These are phyloP conservation scores for Stenichneumon culpator DNA, from an alignment of 2,888 invertebrate genomes.

Conservation along the genomic window DNA sequence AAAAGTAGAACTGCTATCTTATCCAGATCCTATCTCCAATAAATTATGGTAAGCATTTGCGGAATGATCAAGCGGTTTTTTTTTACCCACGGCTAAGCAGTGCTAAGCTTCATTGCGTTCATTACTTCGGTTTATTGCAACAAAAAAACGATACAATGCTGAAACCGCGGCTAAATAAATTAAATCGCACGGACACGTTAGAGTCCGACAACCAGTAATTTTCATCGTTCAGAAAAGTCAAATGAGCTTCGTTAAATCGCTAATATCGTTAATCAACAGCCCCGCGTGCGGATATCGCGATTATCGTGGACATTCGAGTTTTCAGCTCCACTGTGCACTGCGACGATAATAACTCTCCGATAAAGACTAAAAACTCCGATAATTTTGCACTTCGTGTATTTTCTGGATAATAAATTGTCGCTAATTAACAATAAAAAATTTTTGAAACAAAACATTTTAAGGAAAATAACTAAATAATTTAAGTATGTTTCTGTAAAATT, in stretches of 20 bases:
- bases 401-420: background rate
- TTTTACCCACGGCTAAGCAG: background rate
- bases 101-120: background rate
- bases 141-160: background rate
- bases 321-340: too few relatives aligned
- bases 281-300: too few relatives aligned
- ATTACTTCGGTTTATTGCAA: background rate
- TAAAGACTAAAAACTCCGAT: background rate
- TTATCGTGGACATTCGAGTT: too few relatives aligned
- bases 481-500: background rate
- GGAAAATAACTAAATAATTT: too few relatives aligned
- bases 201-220: background rate
- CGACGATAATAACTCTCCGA: too few relatives aligned
- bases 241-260: too few relatives aligned
- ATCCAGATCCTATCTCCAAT: background rate
- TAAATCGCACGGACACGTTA: background rate
- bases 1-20: background rate
- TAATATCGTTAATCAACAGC: too few relatives aligned
- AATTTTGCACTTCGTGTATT: background rate
- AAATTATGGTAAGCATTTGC: background rate
- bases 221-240: background rate
- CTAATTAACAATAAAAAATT: background rate
- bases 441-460: too few relatives aligned
- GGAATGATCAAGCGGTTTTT: background rate
- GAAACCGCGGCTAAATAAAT: background rate